Evolutionary conservation across 2,797 vertebrate species (phyloP).

Genomic region (Betta splendens): DNA sequence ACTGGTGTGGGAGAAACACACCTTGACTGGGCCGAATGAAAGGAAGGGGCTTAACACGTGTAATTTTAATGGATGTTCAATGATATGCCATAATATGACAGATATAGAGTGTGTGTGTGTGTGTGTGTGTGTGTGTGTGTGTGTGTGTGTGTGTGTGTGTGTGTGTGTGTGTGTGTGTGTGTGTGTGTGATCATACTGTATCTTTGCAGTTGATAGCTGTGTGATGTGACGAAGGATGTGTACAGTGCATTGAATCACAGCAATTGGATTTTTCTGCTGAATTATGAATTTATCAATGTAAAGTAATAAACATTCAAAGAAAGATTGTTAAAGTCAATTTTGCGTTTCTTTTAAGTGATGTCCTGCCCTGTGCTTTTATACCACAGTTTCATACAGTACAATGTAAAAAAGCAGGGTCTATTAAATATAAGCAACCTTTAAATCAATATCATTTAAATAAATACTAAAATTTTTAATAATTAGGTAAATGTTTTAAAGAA

Average conservation of each 20-base stretch:
- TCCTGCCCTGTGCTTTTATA: no score
- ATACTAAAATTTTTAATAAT: no score
- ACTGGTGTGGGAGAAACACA: no score
- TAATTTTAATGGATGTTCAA: conserved; percentile 19
- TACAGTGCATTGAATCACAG: conserved; percentile 21
- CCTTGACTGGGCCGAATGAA: no score
- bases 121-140: no score
- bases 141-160: conserved; percentile 5
- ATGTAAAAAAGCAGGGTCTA: no score
- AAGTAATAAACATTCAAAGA: conserved; percentile 29
- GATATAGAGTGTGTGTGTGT: background rate
- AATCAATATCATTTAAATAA: no score
- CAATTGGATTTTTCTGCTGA: conserved; percentile 16
- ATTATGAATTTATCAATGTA: conserved; percentile 29
- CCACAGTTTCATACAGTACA: no score
- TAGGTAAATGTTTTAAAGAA: no score
- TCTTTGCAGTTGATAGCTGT: conserved; percentile 14
- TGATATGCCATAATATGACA: conserved; percentile 22
- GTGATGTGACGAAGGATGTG: conserved; percentile 16
- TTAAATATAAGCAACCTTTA: no score
- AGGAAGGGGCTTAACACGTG: conserved; percentile 19
- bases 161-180: background rate
- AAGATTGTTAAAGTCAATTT: conserved; percentile 1
- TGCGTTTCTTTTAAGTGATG: conserved; percentile 8
- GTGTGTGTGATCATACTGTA: conserved; percentile 9